Conservation (phyloP, 2,113 vertebrate genomes). For the Prunella fulvescens region DNA sequence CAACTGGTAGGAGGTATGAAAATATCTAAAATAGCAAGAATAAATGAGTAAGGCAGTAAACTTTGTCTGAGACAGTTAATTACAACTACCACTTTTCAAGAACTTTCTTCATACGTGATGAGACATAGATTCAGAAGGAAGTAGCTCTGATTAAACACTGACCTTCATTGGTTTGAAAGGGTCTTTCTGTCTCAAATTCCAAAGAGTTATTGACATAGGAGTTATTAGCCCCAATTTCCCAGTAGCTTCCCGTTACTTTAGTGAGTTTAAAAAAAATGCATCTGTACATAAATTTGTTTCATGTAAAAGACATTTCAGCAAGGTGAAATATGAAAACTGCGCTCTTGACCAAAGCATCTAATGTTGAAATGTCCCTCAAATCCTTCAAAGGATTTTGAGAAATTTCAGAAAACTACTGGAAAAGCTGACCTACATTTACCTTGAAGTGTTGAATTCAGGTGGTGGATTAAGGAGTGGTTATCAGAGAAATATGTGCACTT, state of each 20-base stretch:
- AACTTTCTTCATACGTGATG: not conserved
- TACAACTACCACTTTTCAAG: not conserved
- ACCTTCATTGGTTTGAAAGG: not conserved
- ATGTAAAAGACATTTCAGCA: not conserved
- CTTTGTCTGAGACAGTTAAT: not conserved
- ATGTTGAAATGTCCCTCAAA: not conserved
- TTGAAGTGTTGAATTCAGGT: not conserved
- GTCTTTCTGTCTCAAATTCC: not conserved
- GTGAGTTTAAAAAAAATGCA: not conserved
- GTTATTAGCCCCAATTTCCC: not conserved
- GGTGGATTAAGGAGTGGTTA: not conserved
- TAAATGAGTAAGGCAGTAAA: not conserved
- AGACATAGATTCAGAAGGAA: not conserved
- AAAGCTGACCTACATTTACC: too few species aligned
- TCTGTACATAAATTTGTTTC: not conserved
- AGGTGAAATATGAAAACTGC: not conserved
- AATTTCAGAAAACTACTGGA: not conserved
- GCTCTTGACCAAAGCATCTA: not conserved
- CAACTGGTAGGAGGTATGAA: constrained; percentile 92
- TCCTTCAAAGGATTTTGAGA: not conserved
- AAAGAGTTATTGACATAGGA: not conserved
- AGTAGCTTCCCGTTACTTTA: not conserved
- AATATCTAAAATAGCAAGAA: not conserved
- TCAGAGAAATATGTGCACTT: not conserved
- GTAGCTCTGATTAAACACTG: not conserved